Evolutionary conservation across 35 echinoderm and acorn worm species (phyloP).

Genomic region (Holothuria glaberrima): DNA sequence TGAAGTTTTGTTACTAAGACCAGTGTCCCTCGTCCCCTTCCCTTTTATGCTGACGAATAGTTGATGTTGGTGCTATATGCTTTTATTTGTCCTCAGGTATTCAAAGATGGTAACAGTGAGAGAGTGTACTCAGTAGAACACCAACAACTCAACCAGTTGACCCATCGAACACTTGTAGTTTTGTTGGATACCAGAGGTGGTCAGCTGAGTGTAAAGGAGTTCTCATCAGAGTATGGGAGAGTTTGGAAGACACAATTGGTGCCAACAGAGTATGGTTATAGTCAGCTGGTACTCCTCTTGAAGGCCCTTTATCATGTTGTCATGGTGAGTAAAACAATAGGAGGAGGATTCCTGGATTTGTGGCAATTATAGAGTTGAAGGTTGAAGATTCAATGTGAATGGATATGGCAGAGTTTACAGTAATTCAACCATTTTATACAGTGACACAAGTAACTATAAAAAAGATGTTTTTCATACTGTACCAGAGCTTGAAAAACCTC

Average conservation of each 20-base stretch:
- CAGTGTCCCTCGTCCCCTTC: no score
- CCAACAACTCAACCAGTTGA: conserved; percentile 77
- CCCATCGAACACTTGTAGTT: conserved; percentile 85
- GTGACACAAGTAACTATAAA: no score
- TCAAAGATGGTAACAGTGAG: conserved; percentile 55
- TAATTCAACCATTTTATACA: not conserved
- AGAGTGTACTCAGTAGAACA: conserved; percentile 77
- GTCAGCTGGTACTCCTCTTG: conserved; percentile 74
- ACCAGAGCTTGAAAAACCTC: no score
- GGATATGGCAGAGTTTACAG: no score
- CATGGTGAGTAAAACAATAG: conserved; percentile 61
- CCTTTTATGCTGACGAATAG: no score
- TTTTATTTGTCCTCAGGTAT: conserved; percentile 41
- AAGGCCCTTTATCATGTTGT: conserved; percentile 85
- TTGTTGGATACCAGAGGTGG: conserved; percentile 75
- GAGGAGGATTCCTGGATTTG: not conserved
- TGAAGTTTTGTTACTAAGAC: no score
- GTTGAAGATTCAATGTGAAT: no score
- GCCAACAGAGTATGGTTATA: conserved; percentile 90
- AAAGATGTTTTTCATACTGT: no score
- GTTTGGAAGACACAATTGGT: conserved; percentile 60
- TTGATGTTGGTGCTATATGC: no score
- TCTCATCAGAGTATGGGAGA: conserved; percentile 41
- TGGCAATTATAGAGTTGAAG: no score
- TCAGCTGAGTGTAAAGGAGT: conserved; percentile 45